Percentiles rank a stretch among this genome's conserved stretches.
Conservation (phyloP, 2,113 vertebrate genomes). For the Girardinichthys multiradiatus region DNA sequence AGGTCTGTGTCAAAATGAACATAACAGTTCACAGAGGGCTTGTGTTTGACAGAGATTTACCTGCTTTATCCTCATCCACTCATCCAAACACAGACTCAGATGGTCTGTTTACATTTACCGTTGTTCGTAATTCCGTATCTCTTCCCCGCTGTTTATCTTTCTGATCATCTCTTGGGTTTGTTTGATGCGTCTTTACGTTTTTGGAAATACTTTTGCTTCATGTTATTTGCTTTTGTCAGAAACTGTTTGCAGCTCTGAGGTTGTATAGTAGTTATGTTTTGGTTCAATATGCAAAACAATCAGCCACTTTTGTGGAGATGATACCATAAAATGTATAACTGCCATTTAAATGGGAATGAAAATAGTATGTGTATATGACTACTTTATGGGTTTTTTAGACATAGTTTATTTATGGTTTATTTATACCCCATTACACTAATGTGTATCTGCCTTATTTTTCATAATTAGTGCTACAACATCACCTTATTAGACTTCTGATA, state of each 20-base stretch:
- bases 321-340: background rate
- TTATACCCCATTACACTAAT: background rate
- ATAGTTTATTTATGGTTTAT: background rate
- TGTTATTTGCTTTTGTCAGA: background rate
- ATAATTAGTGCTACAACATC: background rate
- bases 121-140: constrained; percentile 25
- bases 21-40: constrained; percentile 24
- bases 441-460: no score
- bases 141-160: constrained; percentile 27
- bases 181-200: constrained; percentile 16
- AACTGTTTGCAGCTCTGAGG: background rate
- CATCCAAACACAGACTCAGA: constrained; percentile 16
- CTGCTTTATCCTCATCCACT: constrained; percentile 15
- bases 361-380: no score
- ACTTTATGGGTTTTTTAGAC: no score
- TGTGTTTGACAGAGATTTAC: constrained; percentile 14
- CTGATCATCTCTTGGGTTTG: constrained; percentile 24
- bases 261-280: background rate
- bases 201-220: background rate
- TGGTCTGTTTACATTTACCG: constrained; percentile 36
- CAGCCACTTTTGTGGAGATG: background rate
- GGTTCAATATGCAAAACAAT: background rate
- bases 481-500: background rate
- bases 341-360: background rate
- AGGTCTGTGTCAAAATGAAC: constrained; percentile 13